These are phyloP conservation scores for Turritopsis rubra DNA, from an alignment of 30 jellyfish, hydroid and myxozoan genomes.

Conservation along the genomic window DNA sequence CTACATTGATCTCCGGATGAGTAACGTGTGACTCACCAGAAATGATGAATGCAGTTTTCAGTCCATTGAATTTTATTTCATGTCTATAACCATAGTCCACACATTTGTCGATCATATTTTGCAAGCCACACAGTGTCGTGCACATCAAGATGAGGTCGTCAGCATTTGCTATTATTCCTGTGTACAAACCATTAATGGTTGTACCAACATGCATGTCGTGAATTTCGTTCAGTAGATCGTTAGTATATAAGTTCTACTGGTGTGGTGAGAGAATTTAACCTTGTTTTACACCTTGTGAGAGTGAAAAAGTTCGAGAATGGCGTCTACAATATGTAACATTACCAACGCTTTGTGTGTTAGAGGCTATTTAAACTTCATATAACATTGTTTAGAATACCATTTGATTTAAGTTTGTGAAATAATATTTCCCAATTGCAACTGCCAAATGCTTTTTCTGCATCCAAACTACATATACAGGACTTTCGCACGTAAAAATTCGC, in stretches of 20 bases:
- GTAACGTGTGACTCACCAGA: no score
- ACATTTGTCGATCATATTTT: no score
- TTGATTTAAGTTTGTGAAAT: not conserved
- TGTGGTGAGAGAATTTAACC: slow-evolving; percentile 1
- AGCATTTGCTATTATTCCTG: not conserved
- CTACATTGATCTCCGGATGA: not conserved
- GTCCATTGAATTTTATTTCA: no score
- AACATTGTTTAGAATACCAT: not conserved
- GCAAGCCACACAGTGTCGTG: not conserved
- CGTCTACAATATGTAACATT: slow-evolving; percentile 5
- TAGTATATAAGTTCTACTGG: not conserved
- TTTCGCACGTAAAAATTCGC: no score
- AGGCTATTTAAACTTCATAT: not conserved
- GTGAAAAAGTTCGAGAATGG: no score
- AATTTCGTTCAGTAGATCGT: not conserved
- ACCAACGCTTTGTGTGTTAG: not conserved
- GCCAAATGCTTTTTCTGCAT: slow-evolving; percentile 6
- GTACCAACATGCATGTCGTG: not conserved
- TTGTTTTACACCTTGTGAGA: no score
- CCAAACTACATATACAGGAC: not conserved
- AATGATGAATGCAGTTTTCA: no score
- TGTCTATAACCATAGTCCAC: no score
- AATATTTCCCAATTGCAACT: slow-evolving; percentile 4
- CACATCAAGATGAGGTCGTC: not conserved
- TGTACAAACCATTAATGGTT: not conserved